A percentile compares a stretch with the other conserved stretches of the same genome.
Conservation (phyloP, 2,113 vertebrate genomes). For the Rhea americana region DNA sequence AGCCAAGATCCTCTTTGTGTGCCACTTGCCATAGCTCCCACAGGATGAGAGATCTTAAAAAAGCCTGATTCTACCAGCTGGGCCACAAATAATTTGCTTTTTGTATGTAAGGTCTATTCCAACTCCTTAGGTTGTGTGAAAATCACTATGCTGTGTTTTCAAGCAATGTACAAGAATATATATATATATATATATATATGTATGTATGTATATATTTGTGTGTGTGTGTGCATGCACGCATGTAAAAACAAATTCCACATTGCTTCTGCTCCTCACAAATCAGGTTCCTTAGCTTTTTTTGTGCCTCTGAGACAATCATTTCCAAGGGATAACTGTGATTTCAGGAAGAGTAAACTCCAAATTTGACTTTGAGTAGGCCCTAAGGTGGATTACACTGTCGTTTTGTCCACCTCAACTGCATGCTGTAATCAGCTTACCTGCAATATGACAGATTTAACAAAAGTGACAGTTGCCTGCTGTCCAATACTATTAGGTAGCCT, state of each 20-base stretch:
- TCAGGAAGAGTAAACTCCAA: neutral
- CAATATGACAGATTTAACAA: slow-evolving; percentile 45
- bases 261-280: neutral
- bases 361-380: slow-evolving; percentile 23
- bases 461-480: slow-evolving; percentile 40
- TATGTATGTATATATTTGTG: no score
- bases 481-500: slow-evolving; percentile 9
- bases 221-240: no score
- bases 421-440: slow-evolving; percentile 33
- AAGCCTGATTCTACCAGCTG: neutral
- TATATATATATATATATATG: neutral
- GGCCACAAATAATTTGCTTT: neutral
- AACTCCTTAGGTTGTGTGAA: neutral
- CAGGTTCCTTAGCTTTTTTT: neutral
- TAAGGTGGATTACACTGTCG: slow-evolving; percentile 12
- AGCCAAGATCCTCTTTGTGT: neutral
- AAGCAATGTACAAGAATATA: neutral
- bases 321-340: neutral
- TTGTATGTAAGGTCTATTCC: neutral
- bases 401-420: slow-evolving; percentile 6
- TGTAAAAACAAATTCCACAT: neutral
- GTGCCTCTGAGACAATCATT: neutral
- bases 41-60: neutral
- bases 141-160: neutral
- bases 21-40: neutral